These are phyloP conservation scores for Perognathus longimembris DNA, from an alignment of 2,113 vertebrate genomes.

Conservation along the genomic window DNA sequence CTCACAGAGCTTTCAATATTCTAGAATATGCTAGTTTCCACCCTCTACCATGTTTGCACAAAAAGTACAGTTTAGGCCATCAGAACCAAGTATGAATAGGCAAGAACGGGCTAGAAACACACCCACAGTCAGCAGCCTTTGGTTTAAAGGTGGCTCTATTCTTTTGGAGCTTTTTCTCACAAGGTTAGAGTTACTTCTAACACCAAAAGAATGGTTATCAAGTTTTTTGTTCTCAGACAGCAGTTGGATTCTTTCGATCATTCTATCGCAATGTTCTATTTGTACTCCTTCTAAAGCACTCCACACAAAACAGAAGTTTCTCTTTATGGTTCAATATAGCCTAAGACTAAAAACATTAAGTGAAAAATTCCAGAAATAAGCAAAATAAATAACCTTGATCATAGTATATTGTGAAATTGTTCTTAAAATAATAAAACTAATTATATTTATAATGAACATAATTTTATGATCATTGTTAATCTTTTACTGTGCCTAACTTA, in stretches of 20 bases:
- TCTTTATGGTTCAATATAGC: background rate
- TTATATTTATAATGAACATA: too few species aligned
- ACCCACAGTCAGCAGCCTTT: background rate
- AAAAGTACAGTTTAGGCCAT: background rate
- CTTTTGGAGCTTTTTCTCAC: background rate
- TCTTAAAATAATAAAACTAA: background rate
- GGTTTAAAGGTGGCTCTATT: background rate
- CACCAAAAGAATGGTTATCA: background rate
- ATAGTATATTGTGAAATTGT: background rate
- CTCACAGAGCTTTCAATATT: background rate
- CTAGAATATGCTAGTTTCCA: background rate
- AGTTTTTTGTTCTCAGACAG: constrained; percentile 15
- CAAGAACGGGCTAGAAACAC: background rate
- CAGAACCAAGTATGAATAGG: too few species aligned
- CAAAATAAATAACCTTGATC: background rate
- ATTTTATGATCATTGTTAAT: background rate
- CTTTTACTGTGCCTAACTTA: background rate
- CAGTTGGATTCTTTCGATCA: background rate
- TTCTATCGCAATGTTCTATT: background rate
- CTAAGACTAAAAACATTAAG: background rate
- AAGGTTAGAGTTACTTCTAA: background rate
- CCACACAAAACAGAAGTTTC: background rate
- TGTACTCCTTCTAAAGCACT: background rate
- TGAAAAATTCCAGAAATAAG: background rate
- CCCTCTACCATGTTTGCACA: background rate